Conservation (phyloP, 2,797 vertebrate genomes). For the Ceryle rudis region DNA sequence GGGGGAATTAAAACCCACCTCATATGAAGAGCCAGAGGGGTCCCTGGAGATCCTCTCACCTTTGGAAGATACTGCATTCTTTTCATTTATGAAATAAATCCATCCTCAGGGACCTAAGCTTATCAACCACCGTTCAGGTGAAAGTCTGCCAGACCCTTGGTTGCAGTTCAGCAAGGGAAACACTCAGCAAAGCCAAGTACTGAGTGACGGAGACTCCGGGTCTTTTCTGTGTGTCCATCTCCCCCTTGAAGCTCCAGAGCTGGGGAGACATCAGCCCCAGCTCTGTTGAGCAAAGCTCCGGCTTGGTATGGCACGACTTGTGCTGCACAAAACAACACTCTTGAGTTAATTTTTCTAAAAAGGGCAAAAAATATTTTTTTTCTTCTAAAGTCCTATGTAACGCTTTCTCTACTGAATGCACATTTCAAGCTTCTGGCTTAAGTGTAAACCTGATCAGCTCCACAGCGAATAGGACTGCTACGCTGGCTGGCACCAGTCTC, state of each 20-base stretch:
- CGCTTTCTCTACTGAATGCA: neutral
- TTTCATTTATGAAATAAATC: neutral
- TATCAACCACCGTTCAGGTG: neutral
- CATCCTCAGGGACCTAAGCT: neutral
- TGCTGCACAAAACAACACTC: neutral
- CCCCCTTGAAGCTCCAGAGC: neutral
- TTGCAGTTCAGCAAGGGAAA: neutral
- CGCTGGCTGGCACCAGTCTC: neutral
- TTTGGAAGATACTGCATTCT: neutral
- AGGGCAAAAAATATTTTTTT: neutral
- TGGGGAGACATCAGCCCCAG: neutral
- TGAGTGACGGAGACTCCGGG: neutral
- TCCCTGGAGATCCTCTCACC: neutral
- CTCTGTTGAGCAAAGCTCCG: neutral
- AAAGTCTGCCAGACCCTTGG: neutral
- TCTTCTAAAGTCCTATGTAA: neutral
- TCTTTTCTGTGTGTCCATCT: neutral
- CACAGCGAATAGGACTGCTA: neutral
- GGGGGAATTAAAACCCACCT: neutral
- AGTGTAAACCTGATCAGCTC: neutral
- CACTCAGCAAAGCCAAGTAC: neutral
- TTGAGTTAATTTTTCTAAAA: neutral
- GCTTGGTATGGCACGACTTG: neutral
- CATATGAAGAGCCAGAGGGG: neutral
- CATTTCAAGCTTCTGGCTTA: neutral